Base-by-base conservation (phyloP, 2,888 invertebrate genomes). In the Cataglyphis albicans region DNA sequence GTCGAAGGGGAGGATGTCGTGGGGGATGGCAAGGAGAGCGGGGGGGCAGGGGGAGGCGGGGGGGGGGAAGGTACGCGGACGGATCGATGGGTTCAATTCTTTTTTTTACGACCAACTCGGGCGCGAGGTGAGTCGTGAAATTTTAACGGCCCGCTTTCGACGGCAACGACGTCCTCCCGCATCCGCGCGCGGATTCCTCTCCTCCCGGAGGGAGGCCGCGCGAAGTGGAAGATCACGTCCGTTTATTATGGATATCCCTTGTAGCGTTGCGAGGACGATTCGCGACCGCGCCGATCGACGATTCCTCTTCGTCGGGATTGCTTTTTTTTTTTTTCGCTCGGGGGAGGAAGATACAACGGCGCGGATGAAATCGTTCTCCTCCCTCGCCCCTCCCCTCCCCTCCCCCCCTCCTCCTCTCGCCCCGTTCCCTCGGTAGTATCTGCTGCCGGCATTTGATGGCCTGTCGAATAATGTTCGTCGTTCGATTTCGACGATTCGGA, bases 11-110 rank as follows among this genome's bases (percentile, higher is more conserved):
- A 32, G 4, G 5, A 5, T 0, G 32, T 5, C 32, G 6, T 0
- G 9, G 70, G n/a, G 38, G 21, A 25, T 15, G 15, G 35, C 0
- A 0, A 64, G 32, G 32, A 63, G n/a, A 10, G 61, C 9, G 35
- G 25, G 21, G 10, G 18, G 29, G 65, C n/a, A 10, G 48, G 9
- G 64, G n/a, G 35, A 15, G 21, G 12, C 12, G 29, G n/a, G 29
- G 64, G 18, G 29, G 65, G 25, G 15, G 48, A 6, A 64, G n/a
- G 21, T 21, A 21, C 21, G 21, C 55, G 78, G 7, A 48, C 82
- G 89, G 90, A 92, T 92, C 91, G 92, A 92, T 92, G 89, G 88
- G 91, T 91, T 91, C 90, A 91, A 92, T 90, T 91, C 91, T 91
- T 91, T 44, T 88, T 91, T 92, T 92, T 91, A 92, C 90, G 92